Percentiles rank a stretch among this genome's conserved stretches.
Conservation (phyloP, 2,888 invertebrate species). For the Folsomia candida region DNA sequence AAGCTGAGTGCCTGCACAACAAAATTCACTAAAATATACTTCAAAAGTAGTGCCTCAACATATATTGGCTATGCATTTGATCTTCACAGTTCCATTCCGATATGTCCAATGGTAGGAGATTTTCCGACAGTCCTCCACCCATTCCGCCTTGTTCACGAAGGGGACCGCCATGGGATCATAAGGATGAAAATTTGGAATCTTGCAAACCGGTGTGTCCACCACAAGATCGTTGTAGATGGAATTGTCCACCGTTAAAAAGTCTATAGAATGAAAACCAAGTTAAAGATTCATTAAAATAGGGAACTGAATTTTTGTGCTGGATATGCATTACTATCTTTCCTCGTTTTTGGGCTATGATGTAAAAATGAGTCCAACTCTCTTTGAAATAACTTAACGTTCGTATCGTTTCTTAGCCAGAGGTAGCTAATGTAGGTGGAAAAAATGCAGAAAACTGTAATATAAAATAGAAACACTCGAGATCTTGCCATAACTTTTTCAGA, state of each 20-base stretch:
- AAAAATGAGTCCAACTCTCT: slow-evolving; percentile 2
- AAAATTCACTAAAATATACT: too few species aligned
- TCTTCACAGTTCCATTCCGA: neutral
- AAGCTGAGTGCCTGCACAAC: neutral
- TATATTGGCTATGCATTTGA: too few species aligned
- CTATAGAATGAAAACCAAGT: too few species aligned
- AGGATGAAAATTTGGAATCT: neutral
- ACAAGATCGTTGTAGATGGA: neutral
- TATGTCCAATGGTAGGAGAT: neutral
- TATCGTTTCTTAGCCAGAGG: neutral
- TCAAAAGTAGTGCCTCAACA: too few species aligned
- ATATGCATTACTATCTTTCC: neutral
- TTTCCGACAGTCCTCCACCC: neutral
- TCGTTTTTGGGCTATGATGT: neutral
- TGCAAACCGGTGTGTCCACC: neutral
- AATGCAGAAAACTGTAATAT: neutral
- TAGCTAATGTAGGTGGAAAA: neutral
- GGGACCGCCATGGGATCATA: neutral
- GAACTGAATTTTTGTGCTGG: neutral
- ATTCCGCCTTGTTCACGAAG: neutral
- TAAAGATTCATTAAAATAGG: neutral
- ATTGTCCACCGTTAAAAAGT: neutral
- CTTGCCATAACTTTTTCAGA: too few species aligned
- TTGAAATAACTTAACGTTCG: neutral
- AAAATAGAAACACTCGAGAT: too few species aligned